These are phyloP conservation scores for Epizoanthus ramosus DNA, from an alignment of 92 coral and sea anemone species.

Conservation along the genomic window DNA sequence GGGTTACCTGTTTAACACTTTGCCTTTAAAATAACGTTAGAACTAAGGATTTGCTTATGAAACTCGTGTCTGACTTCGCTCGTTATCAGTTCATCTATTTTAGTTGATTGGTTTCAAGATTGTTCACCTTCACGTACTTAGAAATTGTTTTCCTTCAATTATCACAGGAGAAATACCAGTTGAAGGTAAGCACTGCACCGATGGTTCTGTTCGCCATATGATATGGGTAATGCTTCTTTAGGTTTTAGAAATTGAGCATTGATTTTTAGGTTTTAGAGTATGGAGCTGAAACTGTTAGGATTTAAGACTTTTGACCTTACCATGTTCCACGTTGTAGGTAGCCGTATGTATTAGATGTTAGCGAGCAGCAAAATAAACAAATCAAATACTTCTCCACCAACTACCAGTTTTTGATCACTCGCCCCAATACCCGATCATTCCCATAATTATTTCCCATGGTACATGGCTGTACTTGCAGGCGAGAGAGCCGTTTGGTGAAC, in stretches of 20 bases:
- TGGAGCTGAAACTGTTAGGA: too few relatives aligned
- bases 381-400: neutral
- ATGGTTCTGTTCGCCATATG: neutral
- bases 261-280: too few relatives aligned
- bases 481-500: neutral
- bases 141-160: neutral
- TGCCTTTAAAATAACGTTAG: too few relatives aligned
- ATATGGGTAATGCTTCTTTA: neutral
- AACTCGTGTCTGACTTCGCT: too few relatives aligned
- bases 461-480: neutral
- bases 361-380: neutral
- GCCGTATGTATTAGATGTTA: neutral
- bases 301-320: too few relatives aligned
- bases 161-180: slow-evolving; percentile 28
- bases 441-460: neutral
- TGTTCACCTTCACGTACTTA: too few relatives aligned
- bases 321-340: neutral
- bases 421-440: neutral
- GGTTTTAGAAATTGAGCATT: too few relatives aligned
- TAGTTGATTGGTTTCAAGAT: too few relatives aligned
- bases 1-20: too few relatives aligned
- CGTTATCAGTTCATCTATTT: too few relatives aligned
- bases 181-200: slow-evolving; percentile 18
- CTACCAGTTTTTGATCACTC: neutral
- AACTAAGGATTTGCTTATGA: too few relatives aligned